Evolutionary conservation across 2,888 invertebrate species (phyloP), one percentile per base, ranked within the genome.

Genomic region (Mythimna pallens): DNA sequence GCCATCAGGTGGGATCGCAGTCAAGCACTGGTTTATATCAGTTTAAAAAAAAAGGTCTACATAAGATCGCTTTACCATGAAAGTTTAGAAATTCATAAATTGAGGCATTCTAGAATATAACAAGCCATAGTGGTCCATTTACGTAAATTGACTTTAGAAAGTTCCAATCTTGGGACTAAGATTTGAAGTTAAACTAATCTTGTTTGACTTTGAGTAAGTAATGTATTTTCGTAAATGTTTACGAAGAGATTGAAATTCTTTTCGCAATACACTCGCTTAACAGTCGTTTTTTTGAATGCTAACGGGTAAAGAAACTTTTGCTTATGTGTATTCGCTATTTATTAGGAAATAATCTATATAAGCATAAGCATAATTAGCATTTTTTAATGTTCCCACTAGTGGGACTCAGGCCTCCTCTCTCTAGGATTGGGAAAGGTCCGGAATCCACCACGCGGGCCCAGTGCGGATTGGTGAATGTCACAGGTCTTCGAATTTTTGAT

Each of bases 91-190:
- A 70, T n/a, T 67, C 55, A 55, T 78, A 71, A 20, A 55, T 57
- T 63, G n/a, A 14, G 36, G 9, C 40, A 47, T 47, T 65, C 14
- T 40, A 25, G 30, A 17, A 25, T 7, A 47, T 66, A 64, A 65
- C 36, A 65, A 58, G 30, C 43, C 66, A 77, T 68, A 81, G 59
- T 66, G 63, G 47, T 61, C 77, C 52, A 84, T 76, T 81, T 73
- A 57, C 59, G 55, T 69, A 69, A 80, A 84, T 70, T 71, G 73
- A 84, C 82, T 81, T 84, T 71, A 47, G 8, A 62, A 76, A 84
- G 68, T 68, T 40, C 55, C 17, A 65, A 84, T 68, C 63, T 73
- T 70, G 55, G 8, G 40, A 54, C 65, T 73, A 65, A 55, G 55
- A 72, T 63, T 83, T 69, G 63, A 68, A 83, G 69, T 72, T 76